These are phyloP conservation scores for Drosophila auraria DNA, from an alignment of 1,140 invertebrate species.

Conservation along the genomic window DNA sequence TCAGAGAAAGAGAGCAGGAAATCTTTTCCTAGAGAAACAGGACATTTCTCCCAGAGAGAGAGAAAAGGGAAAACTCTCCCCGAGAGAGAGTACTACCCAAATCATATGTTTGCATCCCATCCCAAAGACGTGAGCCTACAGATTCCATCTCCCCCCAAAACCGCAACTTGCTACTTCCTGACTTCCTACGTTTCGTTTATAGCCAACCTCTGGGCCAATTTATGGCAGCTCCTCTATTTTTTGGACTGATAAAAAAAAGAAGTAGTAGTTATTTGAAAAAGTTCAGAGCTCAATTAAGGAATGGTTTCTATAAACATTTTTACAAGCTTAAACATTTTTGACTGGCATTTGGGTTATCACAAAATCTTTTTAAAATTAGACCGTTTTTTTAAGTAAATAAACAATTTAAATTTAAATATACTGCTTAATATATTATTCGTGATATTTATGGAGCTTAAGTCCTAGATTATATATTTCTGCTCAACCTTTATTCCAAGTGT, in stretches of 20 bases:
- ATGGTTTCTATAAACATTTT: too few species aligned
- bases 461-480: not conserved
- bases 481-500: not conserved
- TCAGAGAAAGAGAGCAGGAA: slow-evolving; percentile 1
- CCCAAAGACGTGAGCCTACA: slow-evolving; percentile 31
- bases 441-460: too few species aligned
- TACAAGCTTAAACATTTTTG: too few species aligned
- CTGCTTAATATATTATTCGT: not conserved
- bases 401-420: too few species aligned
- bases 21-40: not conserved
- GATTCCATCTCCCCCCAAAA: slow-evolving; percentile 55
- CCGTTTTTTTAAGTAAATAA: too few species aligned
- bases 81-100: slow-evolving; percentile 3
- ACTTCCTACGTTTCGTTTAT: slow-evolving; percentile 72
- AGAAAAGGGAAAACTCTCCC: slow-evolving; percentile 8
- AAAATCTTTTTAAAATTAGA: too few species aligned
- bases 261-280: too few species aligned
- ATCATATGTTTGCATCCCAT: slow-evolving; percentile 65
- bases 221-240: not conserved
- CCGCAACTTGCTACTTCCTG: slow-evolving; percentile 76
- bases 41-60: not conserved
- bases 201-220: slow-evolving; percentile 23
- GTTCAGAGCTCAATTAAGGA: too few species aligned
- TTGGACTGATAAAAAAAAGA: not conserved
- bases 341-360: too few species aligned